Evolutionary conservation across 2,113 vertebrate species (phyloP), one percentile per base, ranked within the genome.

Genomic region (Zeus faber): DNA sequence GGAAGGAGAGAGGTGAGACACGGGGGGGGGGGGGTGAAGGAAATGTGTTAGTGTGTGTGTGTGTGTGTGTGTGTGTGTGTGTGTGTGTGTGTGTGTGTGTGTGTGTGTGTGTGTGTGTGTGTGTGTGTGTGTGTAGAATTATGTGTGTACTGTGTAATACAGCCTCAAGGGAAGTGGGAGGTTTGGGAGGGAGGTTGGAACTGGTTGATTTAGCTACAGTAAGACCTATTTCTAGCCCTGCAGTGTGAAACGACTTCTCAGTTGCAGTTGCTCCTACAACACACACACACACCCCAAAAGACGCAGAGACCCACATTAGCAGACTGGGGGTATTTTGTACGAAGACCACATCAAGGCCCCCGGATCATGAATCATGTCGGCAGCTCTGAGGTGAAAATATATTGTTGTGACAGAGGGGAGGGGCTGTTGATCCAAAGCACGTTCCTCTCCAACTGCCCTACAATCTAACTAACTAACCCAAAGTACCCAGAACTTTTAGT

Each of bases 361-460:
- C 26, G 62, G 69, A 71, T 81, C 76, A 60, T 82, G 79, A 79
- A 82, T 81, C 76, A 77, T 80, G 79, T 81, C 77, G 67, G 63
- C 63, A 39, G 63, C 73, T 58, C 69, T 40, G 59, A 54, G 58
- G 65, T 80, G 60, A 78, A 74, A 72, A 67, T 57, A 77, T 74
- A 72, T 67, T 81, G 73, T 77, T 81, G 65, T 77, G 75, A 80
- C 75, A 70, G 8, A 7, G 16, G 46, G 73, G 53, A 54, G 79
- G 60, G 61, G 58, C 60, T 60, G 50, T 61, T 59, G 60, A 65
- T 74, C 56, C 54, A 65, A 70, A 25, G 37, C 59, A 40, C 51
- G 51, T 62, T 73, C 70, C 70, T 39, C 23, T 55, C 54, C 68
- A 70, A 46, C 70, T 65, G 64, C 54, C 70, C 67, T 65, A n/a